Evolutionary conservation across 2,888 invertebrate genomes (phyloP).

Genomic region (Perdita meconis): DNA sequence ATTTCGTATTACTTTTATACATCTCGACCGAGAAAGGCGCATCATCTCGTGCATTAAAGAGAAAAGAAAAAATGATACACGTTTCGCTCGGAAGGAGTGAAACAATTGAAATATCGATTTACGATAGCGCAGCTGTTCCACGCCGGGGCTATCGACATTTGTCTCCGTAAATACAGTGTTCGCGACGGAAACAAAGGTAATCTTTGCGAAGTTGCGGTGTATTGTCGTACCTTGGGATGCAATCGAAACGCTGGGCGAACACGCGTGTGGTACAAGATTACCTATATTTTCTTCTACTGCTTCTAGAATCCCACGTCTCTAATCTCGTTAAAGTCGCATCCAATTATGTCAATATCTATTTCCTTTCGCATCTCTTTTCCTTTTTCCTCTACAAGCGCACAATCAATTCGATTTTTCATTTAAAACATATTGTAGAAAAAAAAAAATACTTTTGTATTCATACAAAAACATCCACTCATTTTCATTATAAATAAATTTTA

Average conservation of each 20-base stretch:
- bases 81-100: conserved; percentile 3
- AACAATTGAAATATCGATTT: conserved; percentile 21
- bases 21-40: neutral
- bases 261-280: conserved; percentile 31
- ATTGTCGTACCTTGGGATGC: conserved; percentile 32
- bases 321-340: conserved; percentile 48
- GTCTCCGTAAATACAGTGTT: conserved; percentile 28
- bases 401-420: conserved; percentile 1
- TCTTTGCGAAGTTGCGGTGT: conserved; percentile 13
- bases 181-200: conserved; percentile 13
- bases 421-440: too few relatives aligned
- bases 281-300: conserved; percentile 35
- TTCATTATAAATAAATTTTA: neutral
- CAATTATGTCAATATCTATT: conserved; percentile 51
- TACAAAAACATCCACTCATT: too few relatives aligned
- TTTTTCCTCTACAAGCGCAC: neutral
- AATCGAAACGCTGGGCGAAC: conserved; percentile 44
- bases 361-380: conserved; percentile 12
- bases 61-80: conserved; percentile 11
- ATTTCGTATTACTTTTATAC: neutral
- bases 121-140: neutral
- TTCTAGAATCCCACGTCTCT: conserved; percentile 47
- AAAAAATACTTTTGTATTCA: too few relatives aligned
- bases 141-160: conserved; percentile 24
- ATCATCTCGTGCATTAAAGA: neutral